Conservation (phyloP, 2,113 vertebrate species). For the Aspiorhynchus laticeps region DNA sequence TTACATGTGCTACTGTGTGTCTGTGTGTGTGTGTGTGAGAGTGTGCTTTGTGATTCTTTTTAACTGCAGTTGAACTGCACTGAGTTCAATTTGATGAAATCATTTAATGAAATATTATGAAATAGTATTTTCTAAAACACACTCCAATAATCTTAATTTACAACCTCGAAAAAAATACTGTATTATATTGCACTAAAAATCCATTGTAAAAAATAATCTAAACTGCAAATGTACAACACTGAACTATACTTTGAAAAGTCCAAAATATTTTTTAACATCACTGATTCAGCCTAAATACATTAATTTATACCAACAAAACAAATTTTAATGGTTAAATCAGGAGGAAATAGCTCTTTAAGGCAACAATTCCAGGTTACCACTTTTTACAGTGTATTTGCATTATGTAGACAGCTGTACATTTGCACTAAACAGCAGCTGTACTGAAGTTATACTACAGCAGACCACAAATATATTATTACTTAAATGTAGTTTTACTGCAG, state of each 20-base stretch:
- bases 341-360: not conserved
- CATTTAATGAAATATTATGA: no score
- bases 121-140: no score
- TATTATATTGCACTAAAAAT: not conserved
- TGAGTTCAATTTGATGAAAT: not conserved
- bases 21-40: not conserved
- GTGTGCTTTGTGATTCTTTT: not conserved
- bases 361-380: not conserved
- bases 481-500: not conserved
- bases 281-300: no score
- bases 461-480: not conserved
- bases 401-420: not conserved
- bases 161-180: no score
- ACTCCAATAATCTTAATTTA: no score
- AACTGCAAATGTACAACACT: not conserved
- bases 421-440: not conserved
- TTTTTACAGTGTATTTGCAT: not conserved
- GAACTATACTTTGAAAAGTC: not conserved
- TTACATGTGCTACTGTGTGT: not conserved
- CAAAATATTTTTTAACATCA: not conserved
- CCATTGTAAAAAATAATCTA: not conserved
- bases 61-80: not conserved
- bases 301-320: not conserved
- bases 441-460: not conserved
- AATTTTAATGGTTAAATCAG: not conserved